A percentile compares a stretch with the other conserved stretches of the same genome.
Evolutionary conservation across 2,797 vertebrate genomes (phyloP).

Genomic region (Columba guinea): DNA sequence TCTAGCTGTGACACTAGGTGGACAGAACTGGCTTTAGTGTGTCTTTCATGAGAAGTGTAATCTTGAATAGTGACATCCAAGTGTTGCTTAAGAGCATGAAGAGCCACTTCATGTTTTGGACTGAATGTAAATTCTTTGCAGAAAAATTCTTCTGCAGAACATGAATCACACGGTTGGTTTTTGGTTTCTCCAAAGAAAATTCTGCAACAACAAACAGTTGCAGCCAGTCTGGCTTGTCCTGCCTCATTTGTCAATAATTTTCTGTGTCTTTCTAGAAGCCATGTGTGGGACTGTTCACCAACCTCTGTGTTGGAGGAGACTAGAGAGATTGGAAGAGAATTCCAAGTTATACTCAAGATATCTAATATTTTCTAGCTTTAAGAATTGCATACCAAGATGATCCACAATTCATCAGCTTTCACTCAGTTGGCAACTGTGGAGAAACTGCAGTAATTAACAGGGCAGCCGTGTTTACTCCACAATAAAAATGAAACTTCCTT

Average conservation of each 20-base stretch:
- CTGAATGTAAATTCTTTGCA: neutral
- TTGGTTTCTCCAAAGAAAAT: neutral
- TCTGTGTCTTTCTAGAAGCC: neutral
- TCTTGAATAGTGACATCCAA: neutral
- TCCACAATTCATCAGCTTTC: neutral
- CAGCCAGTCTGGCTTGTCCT: neutral
- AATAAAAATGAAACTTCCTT: neutral
- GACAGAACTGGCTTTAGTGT: neutral
- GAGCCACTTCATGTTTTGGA: neutral
- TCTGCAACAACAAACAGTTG: neutral
- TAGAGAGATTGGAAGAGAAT: neutral
- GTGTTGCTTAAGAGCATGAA: neutral
- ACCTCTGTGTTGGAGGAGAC: neutral
- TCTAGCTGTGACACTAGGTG: neutral
- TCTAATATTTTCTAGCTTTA: neutral
- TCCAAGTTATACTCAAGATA: neutral
- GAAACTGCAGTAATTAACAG: neutral
- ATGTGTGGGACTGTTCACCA: neutral
- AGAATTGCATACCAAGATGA: neutral
- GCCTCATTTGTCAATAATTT: neutral
- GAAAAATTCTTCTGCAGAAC: neutral
- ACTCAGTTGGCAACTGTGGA: neutral
- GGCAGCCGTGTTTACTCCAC: neutral
- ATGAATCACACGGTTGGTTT: neutral
- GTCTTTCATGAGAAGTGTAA: neutral